Percentiles rank a stretch among this genome's conserved stretches.
These are phyloP conservation scores for Cairina moschata DNA, from an alignment of 2,113 vertebrate genomes.

Conservation along the genomic window DNA sequence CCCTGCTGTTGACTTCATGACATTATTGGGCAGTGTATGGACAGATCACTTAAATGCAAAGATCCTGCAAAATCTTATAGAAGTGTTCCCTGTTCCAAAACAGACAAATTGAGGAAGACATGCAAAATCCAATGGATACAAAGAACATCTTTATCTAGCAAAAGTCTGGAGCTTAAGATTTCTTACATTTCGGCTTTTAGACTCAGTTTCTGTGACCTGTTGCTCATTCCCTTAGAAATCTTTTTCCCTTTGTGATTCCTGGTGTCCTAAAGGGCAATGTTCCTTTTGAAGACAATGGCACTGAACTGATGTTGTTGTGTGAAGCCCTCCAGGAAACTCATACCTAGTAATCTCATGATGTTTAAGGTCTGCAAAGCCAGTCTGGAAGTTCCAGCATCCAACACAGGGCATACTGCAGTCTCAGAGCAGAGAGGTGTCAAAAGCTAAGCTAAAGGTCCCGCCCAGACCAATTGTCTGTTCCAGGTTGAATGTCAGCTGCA, in stretches of 20 bases:
- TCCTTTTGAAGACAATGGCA: background rate
- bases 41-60: background rate
- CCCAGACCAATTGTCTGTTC: background rate
- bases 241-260: background rate
- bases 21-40: background rate
- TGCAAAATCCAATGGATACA: background rate
- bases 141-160: background rate
- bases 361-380: background rate
- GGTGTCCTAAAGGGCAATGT: rapidly evolving
- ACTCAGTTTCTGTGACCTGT: background rate
- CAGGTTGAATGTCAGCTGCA: background rate
- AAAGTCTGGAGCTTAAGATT: background rate
- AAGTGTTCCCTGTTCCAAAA: background rate
- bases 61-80: background rate
- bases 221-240: background rate
- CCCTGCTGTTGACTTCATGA: background rate
- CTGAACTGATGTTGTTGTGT: background rate
- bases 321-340: background rate
- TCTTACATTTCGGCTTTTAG: background rate
- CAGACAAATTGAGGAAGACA: background rate
- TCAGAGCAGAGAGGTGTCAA: background rate
- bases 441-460: background rate
- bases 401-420: rapidly evolving
- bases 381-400: background rate
- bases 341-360: rapidly evolving